Percentiles rank a stretch among this genome's conserved stretches.
phyloP scores from a whole-genome alignment of 2,888 invertebrate genomes.

The Synanthedon tipuliformis region DNA sequence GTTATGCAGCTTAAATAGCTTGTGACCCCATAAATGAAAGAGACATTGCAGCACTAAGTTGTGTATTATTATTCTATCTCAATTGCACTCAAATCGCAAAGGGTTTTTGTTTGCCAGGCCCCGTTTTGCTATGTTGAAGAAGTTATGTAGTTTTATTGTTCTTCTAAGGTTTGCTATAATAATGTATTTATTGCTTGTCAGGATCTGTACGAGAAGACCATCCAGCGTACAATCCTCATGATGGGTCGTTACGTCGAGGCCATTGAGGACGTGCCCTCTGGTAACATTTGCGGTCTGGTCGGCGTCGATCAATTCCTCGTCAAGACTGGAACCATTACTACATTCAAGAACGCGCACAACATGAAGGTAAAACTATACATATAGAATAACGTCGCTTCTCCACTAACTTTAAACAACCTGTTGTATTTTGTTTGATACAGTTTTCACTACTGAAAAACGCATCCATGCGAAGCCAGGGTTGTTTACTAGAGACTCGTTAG shows the following conservation, averaged over 20 bases:
- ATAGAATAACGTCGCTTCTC: too few relatives aligned
- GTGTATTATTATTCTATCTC: too few relatives aligned
- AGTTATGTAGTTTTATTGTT: too few relatives aligned
- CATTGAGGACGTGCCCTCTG: constrained; percentile 98
- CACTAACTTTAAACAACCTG: not conserved
- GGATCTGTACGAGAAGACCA: constrained; percentile 98
- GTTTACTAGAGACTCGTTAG: too few relatives aligned
- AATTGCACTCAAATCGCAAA: too few relatives aligned
- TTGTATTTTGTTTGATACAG: too few relatives aligned
- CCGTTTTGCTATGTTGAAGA: too few relatives aligned
- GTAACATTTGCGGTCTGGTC: constrained; percentile 99
- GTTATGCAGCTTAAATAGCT: constrained; percentile 29
- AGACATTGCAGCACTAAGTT: constrained; percentile 19
- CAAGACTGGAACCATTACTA: constrained; percentile 99
- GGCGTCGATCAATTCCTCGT: constrained; percentile 99
- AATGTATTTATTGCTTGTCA: constrained; percentile 7
- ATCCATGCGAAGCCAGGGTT: too few relatives aligned
- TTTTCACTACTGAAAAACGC: too few relatives aligned
- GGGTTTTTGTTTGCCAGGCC: too few relatives aligned
- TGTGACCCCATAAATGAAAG: constrained; percentile 52
- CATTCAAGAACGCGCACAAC: constrained; percentile 99
- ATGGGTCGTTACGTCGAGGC: constrained; percentile 99
- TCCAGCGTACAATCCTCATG: constrained; percentile 99
- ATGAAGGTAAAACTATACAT: constrained; percentile 78
- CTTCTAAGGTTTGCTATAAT: too few relatives aligned